Evolutionary conservation across 2,113 vertebrate genomes (phyloP), one percentile per base, ranked within the genome.

Genomic region (Lycocorax pyrrhopterus): DNA sequence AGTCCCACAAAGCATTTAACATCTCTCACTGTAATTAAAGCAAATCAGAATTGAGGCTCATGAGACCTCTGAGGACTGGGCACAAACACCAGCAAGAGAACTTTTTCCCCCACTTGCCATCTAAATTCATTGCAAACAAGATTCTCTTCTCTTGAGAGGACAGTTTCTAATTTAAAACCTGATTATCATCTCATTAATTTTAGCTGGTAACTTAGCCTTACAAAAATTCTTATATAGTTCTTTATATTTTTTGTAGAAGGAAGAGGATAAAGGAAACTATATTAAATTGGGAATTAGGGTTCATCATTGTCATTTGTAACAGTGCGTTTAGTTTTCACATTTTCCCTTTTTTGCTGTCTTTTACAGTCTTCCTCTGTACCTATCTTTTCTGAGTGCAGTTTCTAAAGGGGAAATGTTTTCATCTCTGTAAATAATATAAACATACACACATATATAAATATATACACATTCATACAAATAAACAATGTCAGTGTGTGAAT

Each of bases 171-270:
- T 94, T 93, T 92, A 71, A 90, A 88, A 84, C 84, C 51, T 80
- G 37, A 90, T 88, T 95, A 90, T 74, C 37, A 86, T 93, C 63
- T 89, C 75, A 90, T 92, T 88, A 73, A 69, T 94, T 83, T 92
- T 90, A 88, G 59, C 39, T 46, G 16, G 75, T 55, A 77, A 87
- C 30, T 92, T 69, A 71, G 23, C 7, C 21, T 90, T 77, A 90
- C 23, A 88, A 88, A 73, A 86, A 41, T 23, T 79, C 13, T 71
- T 78, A 43, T 5, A 49, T 20, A 52, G 23, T 41, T 77, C 4
- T 72, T 80, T 27, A 4, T 26, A 8, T 9, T n/a, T 78, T 86
- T 72, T 47, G 1, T 32, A 68, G 26, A 41, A 73, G 8, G 7
- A 84, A 90, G 35, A 55, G 5, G 4, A 60, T 46, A 85, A 83